A percentile compares a stretch with the other conserved stretches of the same genome.
These are phyloP conservation scores for Eupeodes latifasciatus DNA, from an alignment of 2,888 invertebrate genomes.

Conservation along the genomic window DNA sequence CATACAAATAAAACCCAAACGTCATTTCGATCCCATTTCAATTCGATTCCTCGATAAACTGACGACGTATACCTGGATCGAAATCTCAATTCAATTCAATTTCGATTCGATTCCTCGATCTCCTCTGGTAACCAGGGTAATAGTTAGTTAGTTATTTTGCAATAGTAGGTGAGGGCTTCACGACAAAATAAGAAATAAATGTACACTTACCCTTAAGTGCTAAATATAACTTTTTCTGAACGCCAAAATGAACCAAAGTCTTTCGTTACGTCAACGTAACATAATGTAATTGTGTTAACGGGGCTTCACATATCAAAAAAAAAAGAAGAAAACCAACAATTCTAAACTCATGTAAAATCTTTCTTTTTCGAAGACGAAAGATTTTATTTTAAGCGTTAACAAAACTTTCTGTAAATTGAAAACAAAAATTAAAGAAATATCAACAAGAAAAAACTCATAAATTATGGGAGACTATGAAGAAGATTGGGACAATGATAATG, in stretches of 20 bases:
- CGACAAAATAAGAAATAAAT: no score
- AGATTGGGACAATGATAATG: slow-evolving; percentile 62
- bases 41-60: no score
- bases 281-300: neutral
- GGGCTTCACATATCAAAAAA: slow-evolving; percentile 11
- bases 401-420: neutral
- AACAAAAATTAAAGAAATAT: neutral
- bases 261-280: neutral
- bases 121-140: no score
- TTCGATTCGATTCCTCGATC: no score
- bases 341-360: neutral
- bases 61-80: no score
- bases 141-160: no score
- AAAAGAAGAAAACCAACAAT: neutral
- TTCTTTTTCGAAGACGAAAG: neutral
- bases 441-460: slow-evolving; percentile 11
- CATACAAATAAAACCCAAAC: no score
- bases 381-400: neutral
- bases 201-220: no score
- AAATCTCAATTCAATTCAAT: no score
- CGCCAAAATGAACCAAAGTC: neutral
- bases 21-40: no score
- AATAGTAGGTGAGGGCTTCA: no score
- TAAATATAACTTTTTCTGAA: neutral
- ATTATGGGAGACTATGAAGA: slow-evolving; percentile 49